phyloP scores from a whole-genome alignment of 2,797 vertebrate species.

The Okamejei kenojei region DNA sequence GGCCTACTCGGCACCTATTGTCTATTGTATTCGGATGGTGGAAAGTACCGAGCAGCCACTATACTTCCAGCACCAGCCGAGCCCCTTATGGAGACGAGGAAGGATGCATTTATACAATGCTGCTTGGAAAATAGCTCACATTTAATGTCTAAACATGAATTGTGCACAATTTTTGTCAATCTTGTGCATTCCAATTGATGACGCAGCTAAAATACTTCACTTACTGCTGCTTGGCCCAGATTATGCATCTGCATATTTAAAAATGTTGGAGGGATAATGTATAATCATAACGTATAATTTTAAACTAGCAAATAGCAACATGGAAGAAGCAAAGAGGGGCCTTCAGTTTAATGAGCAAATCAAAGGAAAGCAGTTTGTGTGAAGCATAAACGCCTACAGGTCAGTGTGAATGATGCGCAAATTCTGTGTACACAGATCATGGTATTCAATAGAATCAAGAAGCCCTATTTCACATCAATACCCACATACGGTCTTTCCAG shows the following conservation, averaged over 20 bases:
- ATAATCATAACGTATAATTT: too few relatives aligned
- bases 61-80: background rate
- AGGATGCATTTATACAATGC: background rate
- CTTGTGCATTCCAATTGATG: background rate
- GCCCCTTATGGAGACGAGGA: background rate
- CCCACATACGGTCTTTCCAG: background rate
- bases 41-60: background rate
- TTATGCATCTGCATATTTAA: too few relatives aligned
- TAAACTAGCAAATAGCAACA: too few relatives aligned
- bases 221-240: background rate
- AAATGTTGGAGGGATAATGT: too few relatives aligned
- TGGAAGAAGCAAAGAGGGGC: too few relatives aligned
- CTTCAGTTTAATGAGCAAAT: too few relatives aligned
- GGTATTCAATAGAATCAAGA: background rate
- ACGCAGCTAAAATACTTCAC: background rate
- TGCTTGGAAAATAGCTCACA: background rate
- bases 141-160: background rate
- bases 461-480: background rate
- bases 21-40: background rate
- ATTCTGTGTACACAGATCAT: too few relatives aligned
- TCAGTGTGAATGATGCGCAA: too few relatives aligned
- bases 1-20: too few relatives aligned
- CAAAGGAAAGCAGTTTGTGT: too few relatives aligned
- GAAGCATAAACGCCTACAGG: too few relatives aligned
- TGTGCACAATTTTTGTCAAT: too few relatives aligned